Evolutionary conservation across 2,797 vertebrate species (phyloP), one percentile per base, ranked within the genome.

Genomic region (Helicolenus hilgendorfi): DNA sequence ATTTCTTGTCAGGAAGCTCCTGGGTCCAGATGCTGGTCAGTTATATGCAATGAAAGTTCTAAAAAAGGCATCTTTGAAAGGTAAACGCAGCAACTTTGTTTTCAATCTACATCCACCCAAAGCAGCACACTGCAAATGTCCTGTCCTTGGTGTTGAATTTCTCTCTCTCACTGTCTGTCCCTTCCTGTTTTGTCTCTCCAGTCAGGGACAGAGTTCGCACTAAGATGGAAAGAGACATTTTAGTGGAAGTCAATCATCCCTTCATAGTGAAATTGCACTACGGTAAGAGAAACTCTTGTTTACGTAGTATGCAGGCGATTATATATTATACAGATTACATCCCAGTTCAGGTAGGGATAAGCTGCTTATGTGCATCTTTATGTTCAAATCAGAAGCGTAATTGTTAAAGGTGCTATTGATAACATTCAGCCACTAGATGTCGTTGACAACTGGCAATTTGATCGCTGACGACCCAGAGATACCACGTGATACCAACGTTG

Each of bases 251-350:
- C 87, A 99, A 99, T 96, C 99, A 99, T 96, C 99, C 99, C 79
- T 99, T 99, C 97, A 99, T 99, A 96, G 99, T 99, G 96, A 99
- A 99, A 92, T 98, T 99, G 98, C 99, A 99, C 98, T 99, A 99
- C 97, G 99, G 99, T 99, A 97, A 97, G 98, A 96, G 31, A 65
- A 58, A 22, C n/a, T 60, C 7, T 22, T 33, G 13, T 81, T 36
- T 38, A n/a, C 75, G 26, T 56, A 4, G 13, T 2, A 35, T 38
- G 11, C 7, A 26, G 11, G 33, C 7, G 7, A 27, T 79, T 71
- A 15, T 45, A 74, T 72, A 36, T 15, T 33, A 71, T 60, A 74
- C 53, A 60, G 63, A 79, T 75, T 71, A 22, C n/a, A n/a, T 77
- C 29, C 29, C 26, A 38, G 11, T 53, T 24, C 18, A 35, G 59